These are phyloP conservation scores for Ischnus inquisitorius DNA, from an alignment of 2,888 invertebrate genomes.

Conservation along the genomic window DNA sequence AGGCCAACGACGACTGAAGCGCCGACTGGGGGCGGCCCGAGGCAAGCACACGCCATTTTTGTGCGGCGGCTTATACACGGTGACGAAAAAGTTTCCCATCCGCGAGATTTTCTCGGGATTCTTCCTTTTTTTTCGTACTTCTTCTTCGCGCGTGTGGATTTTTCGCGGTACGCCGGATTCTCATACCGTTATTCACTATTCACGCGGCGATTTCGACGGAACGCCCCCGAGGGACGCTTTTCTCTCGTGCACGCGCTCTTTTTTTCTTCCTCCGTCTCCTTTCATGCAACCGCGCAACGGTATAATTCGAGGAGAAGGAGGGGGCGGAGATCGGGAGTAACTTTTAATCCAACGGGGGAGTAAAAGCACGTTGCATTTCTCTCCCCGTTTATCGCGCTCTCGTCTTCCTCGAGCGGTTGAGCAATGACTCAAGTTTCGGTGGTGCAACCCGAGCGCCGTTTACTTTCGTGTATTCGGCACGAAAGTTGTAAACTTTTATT, in stretches of 20 bases:
- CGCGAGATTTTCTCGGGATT: not conserved
- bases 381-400: slow-evolving; percentile 4
- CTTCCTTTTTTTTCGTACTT: slow-evolving; percentile 23
- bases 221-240: slow-evolving; percentile 49
- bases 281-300: slow-evolving; percentile 4
- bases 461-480: not conserved
- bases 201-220: slow-evolving; percentile 63
- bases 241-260: slow-evolving; percentile 19
- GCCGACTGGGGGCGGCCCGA: slow-evolving; percentile 71
- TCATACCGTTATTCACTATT: slow-evolving; percentile 60
- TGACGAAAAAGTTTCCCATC: slow-evolving; percentile 32
- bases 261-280: slow-evolving; percentile 6
- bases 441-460: not conserved
- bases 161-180: slow-evolving; percentile 18
- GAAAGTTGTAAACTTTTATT: slow-evolving; percentile 10
- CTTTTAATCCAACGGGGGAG: slow-evolving; percentile 44
- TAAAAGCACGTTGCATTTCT: slow-evolving; percentile 33
- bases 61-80: slow-evolving; percentile 4
- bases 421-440: slow-evolving; percentile 26
- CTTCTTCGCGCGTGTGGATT: not conserved
- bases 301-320: not conserved
- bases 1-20: slow-evolving; percentile 75
- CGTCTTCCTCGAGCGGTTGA: slow-evolving; percentile 16
- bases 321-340: slow-evolving; percentile 10
- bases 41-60: slow-evolving; percentile 56